Base-by-base conservation (phyloP, 2,797 vertebrate genomes). In the Mus spretus region DNA sequence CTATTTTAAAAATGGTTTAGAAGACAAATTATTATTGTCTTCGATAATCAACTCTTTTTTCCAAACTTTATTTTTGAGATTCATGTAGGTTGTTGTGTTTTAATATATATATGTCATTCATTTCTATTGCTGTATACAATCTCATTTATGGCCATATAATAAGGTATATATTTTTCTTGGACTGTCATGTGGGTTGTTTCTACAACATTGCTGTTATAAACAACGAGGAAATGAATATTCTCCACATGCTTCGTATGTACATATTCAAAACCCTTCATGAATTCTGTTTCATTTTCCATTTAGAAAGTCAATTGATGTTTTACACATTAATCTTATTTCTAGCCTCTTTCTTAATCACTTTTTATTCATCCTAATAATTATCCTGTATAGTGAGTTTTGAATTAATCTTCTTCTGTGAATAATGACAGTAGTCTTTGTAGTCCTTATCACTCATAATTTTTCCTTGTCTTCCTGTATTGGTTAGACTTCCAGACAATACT, bases 331-430 rank as follows among this genome's bases (percentile, higher is more conserved):
- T 87, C 37, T 88, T 40, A 93, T 80, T 57, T 83, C 20, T 7
- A 74, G 40, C 40, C 3, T 47, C 77, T 95, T 96, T 92, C 63
- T 79, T 55, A 65, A 90, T 91, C 17, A 78, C 34, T 47, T 82
- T 75, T 94, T 83, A 96, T 87, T 88, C 17, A 77, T 93, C 74
- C 10, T 57, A 89, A 78, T 61, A 91, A 89, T 70, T 44, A 89
- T 80, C 6, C 53, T 44, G 6, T 89, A 89, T n/a, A 59, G n/a
- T 55, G 20, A 55, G 31, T n/a, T 75, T 96, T 87, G 53, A 93
- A n/a, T 24, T 40, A 88, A n/a, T 74, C 55, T 65, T 94, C 37
- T 87, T 91, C 17, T 95, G 57, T 67, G 57, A 85, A 79, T 77
- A 75, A 50, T 57, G 55, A 28, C 6, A 80, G 20, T 22, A 44